Evolutionary conservation across 2,113 vertebrate genomes (phyloP), one percentile per base, ranked within the genome.

Genomic region (Coturnix japonica): DNA sequence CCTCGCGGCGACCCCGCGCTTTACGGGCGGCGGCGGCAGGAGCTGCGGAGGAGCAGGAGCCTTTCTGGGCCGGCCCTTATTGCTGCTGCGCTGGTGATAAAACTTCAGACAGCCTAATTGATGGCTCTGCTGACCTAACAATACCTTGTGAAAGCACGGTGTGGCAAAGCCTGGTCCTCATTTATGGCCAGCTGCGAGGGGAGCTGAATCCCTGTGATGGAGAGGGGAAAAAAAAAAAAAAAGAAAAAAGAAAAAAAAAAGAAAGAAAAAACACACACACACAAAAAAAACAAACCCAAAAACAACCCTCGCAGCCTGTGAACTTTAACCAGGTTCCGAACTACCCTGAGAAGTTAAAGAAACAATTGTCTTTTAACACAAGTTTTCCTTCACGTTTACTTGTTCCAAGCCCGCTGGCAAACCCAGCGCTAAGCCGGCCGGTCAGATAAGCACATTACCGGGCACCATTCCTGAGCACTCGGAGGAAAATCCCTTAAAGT

Each of bases 101-200:
- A 99, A 99, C 98, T 99, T 99, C 98, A 99, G 99, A 99, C 99
- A 99, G 98, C 97, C 98, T 99, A 99, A 99, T 99, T 99, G 99
- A 99, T 99, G 99, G 98, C 98, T 99, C 98, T 98, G 98, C 98
- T 99, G 99, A 99, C 99, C 99, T 98, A 98, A 99, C 98, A 98
- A 99, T 99, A 98, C 98, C 98, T 99, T 97, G 98, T 98, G 99
- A 99, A 99, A 99, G 98, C 98, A 96, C 77, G 31, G 97, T 98
- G 98, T 98, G 95, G 96, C 95, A 96, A 98, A 97, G 98, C 98
- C 99, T 99, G 99, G 98, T 98, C 98, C 98, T 99, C 98, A 98
- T 99, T 99, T 99, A 98, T 98, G 97, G 98, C 98, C 98, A 99
- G 98, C 98, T 99, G 98, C 98, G 98, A 98, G 97, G 98, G 97